Conservation (phyloP, 1,140 invertebrate species). For the Drosophila persimilis region DNA sequence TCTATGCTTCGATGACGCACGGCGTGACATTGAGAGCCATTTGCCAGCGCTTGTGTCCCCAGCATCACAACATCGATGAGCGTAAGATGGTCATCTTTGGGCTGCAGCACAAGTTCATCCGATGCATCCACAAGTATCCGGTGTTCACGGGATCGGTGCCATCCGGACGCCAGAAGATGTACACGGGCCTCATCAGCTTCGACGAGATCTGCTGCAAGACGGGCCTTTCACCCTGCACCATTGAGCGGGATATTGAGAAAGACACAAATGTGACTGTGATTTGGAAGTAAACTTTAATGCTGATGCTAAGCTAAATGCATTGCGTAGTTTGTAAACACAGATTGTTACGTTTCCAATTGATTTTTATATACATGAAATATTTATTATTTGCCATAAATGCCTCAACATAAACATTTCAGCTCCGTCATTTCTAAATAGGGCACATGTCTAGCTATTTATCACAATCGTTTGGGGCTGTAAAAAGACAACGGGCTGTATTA, state of each 20-base stretch:
- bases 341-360: slow-evolving; percentile 45
- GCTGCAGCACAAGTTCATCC: slow-evolving; percentile 92
- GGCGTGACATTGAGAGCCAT: slow-evolving; percentile 93
- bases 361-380: slow-evolving; percentile 26
- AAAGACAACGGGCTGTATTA: neutral
- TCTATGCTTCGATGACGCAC: slow-evolving; percentile 92
- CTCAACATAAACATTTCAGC: neutral
- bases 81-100: slow-evolving; percentile 96
- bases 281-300: slow-evolving; percentile 87
- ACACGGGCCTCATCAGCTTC: slow-evolving; percentile 91
- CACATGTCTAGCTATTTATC: too few species aligned
- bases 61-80: slow-evolving; percentile 87
- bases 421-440: neutral
- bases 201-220: slow-evolving; percentile 95
- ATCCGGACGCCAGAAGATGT: slow-evolving; percentile 86
- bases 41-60: slow-evolving; percentile 87
- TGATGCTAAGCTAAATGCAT: slow-evolving; percentile 25
- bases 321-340: slow-evolving; percentile 32
- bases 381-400: too few species aligned
- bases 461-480: neutral
- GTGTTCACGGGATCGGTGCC: slow-evolving; percentile 84
- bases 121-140: slow-evolving; percentile 90
- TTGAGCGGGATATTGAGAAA: slow-evolving; percentile 93
- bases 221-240: slow-evolving; percentile 90
- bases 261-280: slow-evolving; percentile 93